Base-by-base conservation (phyloP, 2,797 vertebrate genomes). In the Nasua narica region DNA sequence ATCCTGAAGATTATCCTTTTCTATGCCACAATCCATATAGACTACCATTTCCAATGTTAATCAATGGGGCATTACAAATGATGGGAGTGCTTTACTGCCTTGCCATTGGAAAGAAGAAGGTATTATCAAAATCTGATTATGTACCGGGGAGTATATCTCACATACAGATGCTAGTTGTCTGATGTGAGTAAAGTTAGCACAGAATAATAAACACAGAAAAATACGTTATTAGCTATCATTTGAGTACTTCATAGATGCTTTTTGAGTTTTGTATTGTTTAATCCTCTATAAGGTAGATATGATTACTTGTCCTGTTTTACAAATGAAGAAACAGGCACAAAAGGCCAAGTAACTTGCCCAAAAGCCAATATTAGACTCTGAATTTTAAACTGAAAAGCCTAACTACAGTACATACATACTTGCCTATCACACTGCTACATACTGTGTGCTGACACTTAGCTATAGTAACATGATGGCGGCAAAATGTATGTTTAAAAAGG, bases 101-200 rank as follows among this genome's bases (percentile, higher is more conserved):
- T 86, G n/a, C 21, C 79, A 60, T 91, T 91, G 29, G 43, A 43
- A 91, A 86, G n/a, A 4, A 35, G 27, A 94, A 29, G 29, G 5
- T 14, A 54, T 89, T 82, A 69, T 86, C 92, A 91, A 94, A 94
- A 77, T 58, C 5, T 69, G n/a, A 50, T 92, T 95, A 65, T 35
- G 14, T 83, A 19, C 25, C 46, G 4, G 15, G 5, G 14, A 13
- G 11, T 72, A 0, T 90, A 58, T 85, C 15, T 84, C 48, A 58
- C n/a, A 87, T 27, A 46, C 52, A 6, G 79, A 67, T 43, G 0
- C 43, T 90, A 0, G 62, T 77, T 58, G 32, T 92, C 29, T 85
- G 23, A 94, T 29, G 60, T 62, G 25, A 58, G 35, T 81, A 91
- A 91, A n/a, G 19, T 72, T 37, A 5, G 14, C 32, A 65, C 37